Conservation (phyloP, 2,113 vertebrate genomes). For the Urocolius indicus region DNA sequence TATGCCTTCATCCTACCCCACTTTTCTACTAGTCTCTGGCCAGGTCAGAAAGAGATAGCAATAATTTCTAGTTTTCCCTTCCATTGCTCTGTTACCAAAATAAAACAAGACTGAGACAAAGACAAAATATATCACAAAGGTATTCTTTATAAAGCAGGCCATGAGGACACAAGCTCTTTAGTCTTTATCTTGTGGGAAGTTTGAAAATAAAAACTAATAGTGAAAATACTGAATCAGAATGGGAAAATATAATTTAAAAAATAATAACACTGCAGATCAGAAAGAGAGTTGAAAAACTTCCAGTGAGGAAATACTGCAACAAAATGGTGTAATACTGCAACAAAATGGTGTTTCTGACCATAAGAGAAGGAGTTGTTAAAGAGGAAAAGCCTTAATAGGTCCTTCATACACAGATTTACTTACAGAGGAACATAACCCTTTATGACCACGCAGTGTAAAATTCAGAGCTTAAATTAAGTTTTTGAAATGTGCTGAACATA, state of each 20-base stretch:
- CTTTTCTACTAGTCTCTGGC: neutral
- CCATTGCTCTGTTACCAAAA: neutral
- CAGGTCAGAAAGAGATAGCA: neutral
- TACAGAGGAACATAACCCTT: neutral
- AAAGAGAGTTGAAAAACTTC: neutral
- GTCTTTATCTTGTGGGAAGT: neutral
- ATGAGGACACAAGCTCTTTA: neutral
- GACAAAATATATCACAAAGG: neutral
- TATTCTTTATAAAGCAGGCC: neutral
- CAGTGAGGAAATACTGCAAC: neutral
- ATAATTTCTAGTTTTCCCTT: neutral
- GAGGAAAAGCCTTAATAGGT: neutral
- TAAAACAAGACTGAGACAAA: neutral
- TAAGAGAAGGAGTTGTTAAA: neutral
- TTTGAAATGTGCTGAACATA: neutral
- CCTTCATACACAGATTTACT: neutral
- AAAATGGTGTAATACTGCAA: neutral
- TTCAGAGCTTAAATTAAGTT: neutral
- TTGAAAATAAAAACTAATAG: neutral
- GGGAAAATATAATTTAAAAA: neutral
- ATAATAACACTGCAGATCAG: neutral
- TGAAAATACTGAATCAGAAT: neutral
- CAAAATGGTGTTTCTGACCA: neutral
- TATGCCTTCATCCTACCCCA: neutral
- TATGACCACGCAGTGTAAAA: neutral